Evolutionary conservation across 2,888 invertebrate genomes (phyloP), one percentile per base, ranked within the genome.

Genomic region (Sinotaia quadrata): DNA sequence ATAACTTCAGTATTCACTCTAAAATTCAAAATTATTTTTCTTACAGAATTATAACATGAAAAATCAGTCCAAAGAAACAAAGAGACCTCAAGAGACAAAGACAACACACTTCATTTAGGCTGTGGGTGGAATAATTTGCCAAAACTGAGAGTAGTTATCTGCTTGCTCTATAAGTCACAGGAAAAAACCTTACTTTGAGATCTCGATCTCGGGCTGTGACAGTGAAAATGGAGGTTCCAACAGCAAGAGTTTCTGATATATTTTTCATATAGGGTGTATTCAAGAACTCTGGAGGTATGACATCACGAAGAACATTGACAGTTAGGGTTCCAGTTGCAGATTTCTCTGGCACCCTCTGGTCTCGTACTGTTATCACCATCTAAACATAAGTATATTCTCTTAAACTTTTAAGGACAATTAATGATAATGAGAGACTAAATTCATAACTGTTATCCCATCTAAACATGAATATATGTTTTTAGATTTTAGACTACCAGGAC

Each of bases 231-330:
- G 66, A 49, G 12, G 69, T 62, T 4, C 67, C 72, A 27, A 73
- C 69, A 4, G 75, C 68, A 58, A 68, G 68, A 65, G 75, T 79
- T 65, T 82, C 82, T 56, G 75, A 75, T 10, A 84, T 74, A 7
- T 61, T 15, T 18, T 36, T 29, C 1, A 63, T 49, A 47, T 79
- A 76, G 4, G 58, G 61, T 2, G 57, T 37, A 5, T 69, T 49
- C 3, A 24, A 34, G 68, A 83, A 84, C 0, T 69, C 61, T 31
- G 84, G 84, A 18, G 60, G 34, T 51, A 69, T 71, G 8, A 63
- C 58, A 63, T 84, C 82, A 54, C 82, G 68, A 2, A 67, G 37
- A 4, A 84, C 76, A 12, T 68, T 73, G 7, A 84, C 56, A 2
- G 63, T 76, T 0, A 82, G 77, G 7, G 66, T 67, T 21, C 74